Evolutionary conservation across 2,888 invertebrate genomes (phyloP).

Genomic region (Plebejus melissa): DNA sequence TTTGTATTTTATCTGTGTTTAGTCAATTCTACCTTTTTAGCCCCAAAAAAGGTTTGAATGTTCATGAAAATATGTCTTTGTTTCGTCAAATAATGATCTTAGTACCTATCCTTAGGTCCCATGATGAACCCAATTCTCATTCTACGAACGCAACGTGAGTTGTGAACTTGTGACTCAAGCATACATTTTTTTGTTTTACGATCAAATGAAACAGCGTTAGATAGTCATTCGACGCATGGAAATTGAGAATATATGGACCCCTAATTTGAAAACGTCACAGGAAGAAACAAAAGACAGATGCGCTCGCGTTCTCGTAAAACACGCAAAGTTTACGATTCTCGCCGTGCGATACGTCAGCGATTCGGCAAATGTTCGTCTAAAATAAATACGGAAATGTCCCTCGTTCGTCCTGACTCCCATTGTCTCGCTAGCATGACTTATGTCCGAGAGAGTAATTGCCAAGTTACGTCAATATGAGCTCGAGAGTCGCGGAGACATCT

Average conservation of each 20-base stretch:
- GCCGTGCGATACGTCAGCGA: constrained; percentile 14
- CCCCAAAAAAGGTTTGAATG: too few species aligned
- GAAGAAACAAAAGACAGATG: constrained; percentile 28
- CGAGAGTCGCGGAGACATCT: neutral
- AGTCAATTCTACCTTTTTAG: too few species aligned
- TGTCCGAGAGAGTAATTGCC: constrained; percentile 2
- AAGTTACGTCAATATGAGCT: neutral
- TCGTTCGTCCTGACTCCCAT: neutral
- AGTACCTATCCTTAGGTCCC: too few species aligned
- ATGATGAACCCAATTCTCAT: too few species aligned
- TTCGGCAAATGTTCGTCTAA: constrained; percentile 23
- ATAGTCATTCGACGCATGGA: too few species aligned
- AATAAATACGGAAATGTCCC: constrained; percentile 24
- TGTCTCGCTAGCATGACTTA: neutral
- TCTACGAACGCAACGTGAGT: too few species aligned
- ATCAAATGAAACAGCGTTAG: too few species aligned
- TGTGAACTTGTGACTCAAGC: too few species aligned
- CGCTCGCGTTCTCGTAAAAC: constrained; percentile 20
- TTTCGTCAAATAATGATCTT: too few species aligned
- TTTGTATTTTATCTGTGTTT: too few species aligned
- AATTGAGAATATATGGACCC: neutral
- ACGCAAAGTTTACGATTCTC: constrained; percentile 17
- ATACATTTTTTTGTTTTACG: too few species aligned
- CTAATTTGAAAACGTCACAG: constrained; percentile 7
- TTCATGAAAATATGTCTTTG: too few species aligned